phyloP scores from a whole-genome alignment of 2,888 invertebrate genomes.

The Lydus trimaculatus region DNA sequence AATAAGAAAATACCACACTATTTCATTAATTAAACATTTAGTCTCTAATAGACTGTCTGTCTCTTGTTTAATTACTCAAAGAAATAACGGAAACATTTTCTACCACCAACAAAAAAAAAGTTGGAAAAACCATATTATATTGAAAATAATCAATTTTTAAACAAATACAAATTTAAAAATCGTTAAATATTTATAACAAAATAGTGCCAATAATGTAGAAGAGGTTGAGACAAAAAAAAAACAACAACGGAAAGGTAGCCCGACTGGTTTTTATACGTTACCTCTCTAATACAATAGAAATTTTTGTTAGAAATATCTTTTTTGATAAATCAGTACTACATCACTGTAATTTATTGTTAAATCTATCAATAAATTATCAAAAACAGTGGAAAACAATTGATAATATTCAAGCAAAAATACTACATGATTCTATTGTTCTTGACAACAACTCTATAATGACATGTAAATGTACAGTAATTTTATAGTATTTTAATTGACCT shows the following conservation, averaged over 20 bases:
- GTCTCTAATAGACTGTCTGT: neutral
- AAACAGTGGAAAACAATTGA: no score
- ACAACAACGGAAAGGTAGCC: neutral
- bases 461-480: constrained; percentile 19
- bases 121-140: neutral
- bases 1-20: constrained; percentile 28
- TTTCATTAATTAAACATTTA: constrained; percentile 1
- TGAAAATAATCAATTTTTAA: neutral
- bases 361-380: neutral
- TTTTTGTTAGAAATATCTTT: neutral
- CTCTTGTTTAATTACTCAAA: neutral
- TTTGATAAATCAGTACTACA: neutral
- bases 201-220: neutral
- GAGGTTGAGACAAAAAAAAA: neutral
- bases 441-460: neutral
- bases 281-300: neutral
- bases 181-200: neutral
- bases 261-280: constrained; percentile 1
- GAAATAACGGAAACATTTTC: neutral
- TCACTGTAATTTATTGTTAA: neutral
- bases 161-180: neutral
- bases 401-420: no score
- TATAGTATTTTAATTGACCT: constrained; percentile 28
- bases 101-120: neutral
- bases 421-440: neutral